Percentiles rank a stretch among this genome's conserved stretches.
These are phyloP conservation scores for Erynnis tages DNA, from an alignment of 2,888 invertebrate genomes.

Conservation along the genomic window DNA sequence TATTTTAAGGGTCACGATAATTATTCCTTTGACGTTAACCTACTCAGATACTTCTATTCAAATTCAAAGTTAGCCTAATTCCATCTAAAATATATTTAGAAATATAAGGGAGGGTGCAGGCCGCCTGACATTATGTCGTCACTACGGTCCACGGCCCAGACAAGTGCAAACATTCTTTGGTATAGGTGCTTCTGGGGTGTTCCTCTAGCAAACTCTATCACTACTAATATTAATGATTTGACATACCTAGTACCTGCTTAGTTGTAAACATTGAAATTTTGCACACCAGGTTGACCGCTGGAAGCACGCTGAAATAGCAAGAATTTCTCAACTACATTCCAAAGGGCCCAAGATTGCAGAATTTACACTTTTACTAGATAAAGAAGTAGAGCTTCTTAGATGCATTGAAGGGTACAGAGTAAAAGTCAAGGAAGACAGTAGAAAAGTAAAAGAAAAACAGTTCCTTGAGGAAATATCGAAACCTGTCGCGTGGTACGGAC, in stretches of 20 bases:
- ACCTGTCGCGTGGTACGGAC: slow-evolving; percentile 89
- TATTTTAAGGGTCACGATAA: background rate
- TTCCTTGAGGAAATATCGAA: slow-evolving; percentile 86
- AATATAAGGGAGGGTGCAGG: too few species aligned
- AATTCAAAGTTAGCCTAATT: background rate
- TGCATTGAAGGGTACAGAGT: slow-evolving; percentile 86
- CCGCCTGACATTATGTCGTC: too few species aligned
- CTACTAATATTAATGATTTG: too few species aligned
- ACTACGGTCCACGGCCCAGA: too few species aligned
- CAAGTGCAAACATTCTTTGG: too few species aligned
- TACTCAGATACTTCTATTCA: background rate
- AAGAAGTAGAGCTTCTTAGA: slow-evolving; percentile 86
- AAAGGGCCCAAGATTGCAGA: slow-evolving; percentile 87
- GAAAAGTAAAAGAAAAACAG: slow-evolving; percentile 81
- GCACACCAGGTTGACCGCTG: slow-evolving; percentile 84
- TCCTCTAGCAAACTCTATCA: too few species aligned
- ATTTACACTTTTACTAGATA: slow-evolving; percentile 85
- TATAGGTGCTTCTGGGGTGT: too few species aligned
- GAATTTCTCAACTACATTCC: slow-evolving; percentile 83
- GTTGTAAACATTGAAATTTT: too few species aligned
- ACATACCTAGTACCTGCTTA: too few species aligned
- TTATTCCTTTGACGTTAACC: background rate
- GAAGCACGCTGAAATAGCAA: slow-evolving; percentile 83
- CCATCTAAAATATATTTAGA: too few species aligned
- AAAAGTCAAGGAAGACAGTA: slow-evolving; percentile 81